Base-by-base conservation (phyloP, 1,140 invertebrate species). In the Spodoptera litura region DNA sequence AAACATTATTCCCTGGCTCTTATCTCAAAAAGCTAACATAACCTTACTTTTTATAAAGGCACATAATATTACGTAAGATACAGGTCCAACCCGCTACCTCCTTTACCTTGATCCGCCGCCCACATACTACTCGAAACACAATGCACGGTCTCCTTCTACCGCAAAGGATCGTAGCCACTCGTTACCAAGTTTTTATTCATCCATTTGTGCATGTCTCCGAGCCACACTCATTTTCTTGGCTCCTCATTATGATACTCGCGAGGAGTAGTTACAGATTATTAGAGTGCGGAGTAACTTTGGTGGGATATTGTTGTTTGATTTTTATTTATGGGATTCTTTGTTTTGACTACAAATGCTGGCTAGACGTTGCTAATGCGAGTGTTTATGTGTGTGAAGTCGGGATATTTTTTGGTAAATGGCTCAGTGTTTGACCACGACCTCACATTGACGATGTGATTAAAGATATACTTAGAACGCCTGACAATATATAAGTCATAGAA, bases 81-180 rank as follows among this genome's bases (percentile, higher is more conserved):
- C 38, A 44, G 13, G 10, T 0, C 4, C 13, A n/a, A 51, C 38
- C 15, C 71, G 71, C 71, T 51, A 8, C 0, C 11, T 20, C 38
- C 10, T 49, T 11, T 10, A 27, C 12, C 55, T 73, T 59, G 38
- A 6, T 44, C 71, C 71, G 59, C 49, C 58, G 20, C n/a, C 38
- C 13, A 15, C 31, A 73, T 27, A 71, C 51, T 73, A 73, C 71
- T 73, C 71, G 71, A 73, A 73, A 73, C 55, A 73, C 71, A 73
- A 58, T 49, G 71, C 71, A 73, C 71, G 31, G 35, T 73, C 55
- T 31, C 68, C 52, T 73, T 51, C 55, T 59, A 25, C 38, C 62
- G 71, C 15, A 58, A 58, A 58, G 53, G 55, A 73, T 44, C 53
- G 15, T 73, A 73, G 62, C 62, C 38, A 66, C 38, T 49, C 62